Evolutionary conservation across 2,888 invertebrate species (phyloP).

Genomic region (Epistrophe grossulariae): DNA sequence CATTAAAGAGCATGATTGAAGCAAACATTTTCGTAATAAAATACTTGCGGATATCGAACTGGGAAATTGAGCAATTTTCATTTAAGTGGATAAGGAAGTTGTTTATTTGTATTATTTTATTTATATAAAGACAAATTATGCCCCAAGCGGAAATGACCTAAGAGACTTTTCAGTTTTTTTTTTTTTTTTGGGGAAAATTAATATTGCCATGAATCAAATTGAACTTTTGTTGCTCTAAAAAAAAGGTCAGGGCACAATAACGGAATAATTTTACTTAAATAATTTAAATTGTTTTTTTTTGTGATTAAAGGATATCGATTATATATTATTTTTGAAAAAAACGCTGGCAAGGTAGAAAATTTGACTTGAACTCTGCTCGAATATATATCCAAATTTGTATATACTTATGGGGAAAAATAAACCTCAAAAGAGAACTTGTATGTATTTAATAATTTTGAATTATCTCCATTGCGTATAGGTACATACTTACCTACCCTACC

Average conservation of each 20-base stretch:
- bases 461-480: too few species aligned
- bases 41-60: slow-evolving; percentile 68
- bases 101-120: slow-evolving; percentile 30
- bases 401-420: too few species aligned
- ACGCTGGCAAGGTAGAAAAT: too few species aligned
- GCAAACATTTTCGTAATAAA: slow-evolving; percentile 45
- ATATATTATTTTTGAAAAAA: too few species aligned
- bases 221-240: background rate
- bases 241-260: background rate
- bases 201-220: slow-evolving; percentile 8
- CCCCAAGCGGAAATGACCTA: slow-evolving; percentile 16
- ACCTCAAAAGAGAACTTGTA: too few species aligned
- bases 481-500: too few species aligned
- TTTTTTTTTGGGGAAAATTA: slow-evolving; percentile 7
- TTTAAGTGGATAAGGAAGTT: slow-evolving; percentile 56
- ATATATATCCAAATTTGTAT: too few species aligned
- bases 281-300: background rate
- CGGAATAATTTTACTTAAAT: background rate
- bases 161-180: slow-evolving; percentile 24
- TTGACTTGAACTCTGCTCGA: too few species aligned
- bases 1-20: slow-evolving; percentile 42
- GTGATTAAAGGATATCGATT: too few species aligned
- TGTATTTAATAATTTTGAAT: too few species aligned
- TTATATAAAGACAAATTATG: slow-evolving; percentile 27
- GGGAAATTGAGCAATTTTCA: slow-evolving; percentile 65